Evolutionary conservation across 2,888 invertebrate genomes (phyloP), one percentile per base, ranked within the genome.

Genomic region (Phalangium opilio): DNA sequence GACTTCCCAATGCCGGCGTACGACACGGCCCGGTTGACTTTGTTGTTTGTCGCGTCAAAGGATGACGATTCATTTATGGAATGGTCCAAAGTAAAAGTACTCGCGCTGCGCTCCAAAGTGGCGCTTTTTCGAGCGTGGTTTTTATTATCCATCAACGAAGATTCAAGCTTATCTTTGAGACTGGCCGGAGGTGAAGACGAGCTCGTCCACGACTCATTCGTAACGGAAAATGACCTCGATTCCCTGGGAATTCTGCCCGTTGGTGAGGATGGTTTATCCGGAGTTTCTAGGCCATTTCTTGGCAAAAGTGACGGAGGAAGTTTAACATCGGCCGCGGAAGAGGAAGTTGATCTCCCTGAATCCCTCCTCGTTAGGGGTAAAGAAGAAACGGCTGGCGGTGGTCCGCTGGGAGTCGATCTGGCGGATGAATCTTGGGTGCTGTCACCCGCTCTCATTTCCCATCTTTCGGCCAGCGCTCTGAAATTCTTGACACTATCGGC

Each of bases 401-500:
- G 27, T 8, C 27, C 27, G 27, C 27, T 27, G 27, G 27, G 27
- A 7, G 27, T 27, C 19, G 18, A 42, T 38, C 43, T 39, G 34
- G 41, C 33, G 15, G 27, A 43, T 27, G 46, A 52, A 46, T 46
- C 50, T 34, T 46, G 54, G 40, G n/a, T 44, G 11, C 52, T 53
- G 45, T 57, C 57, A 3, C 52, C 53, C 7, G 61, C 57, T 48
- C 60, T 56, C 50, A 60, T 61, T 44, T 66, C 63, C 66, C 65
- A 66, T 47, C 62, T 62, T 40, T 64, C 62, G 7, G 65, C 61
- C 32, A 66, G 53, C 11, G 63, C 63, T 48, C 60, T 59, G 54
- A 66, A 64, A 42, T 62, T 62, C 45, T 58, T 55, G 19, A 54
- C 55, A 35, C 52, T 52, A n/a, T 53, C 56, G 1, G 54, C 43